Evolutionary conservation across 2,888 invertebrate species (phyloP), one percentile per base, ranked within the genome.

Genomic region (Stenoptilia bipunctidactyla): DNA sequence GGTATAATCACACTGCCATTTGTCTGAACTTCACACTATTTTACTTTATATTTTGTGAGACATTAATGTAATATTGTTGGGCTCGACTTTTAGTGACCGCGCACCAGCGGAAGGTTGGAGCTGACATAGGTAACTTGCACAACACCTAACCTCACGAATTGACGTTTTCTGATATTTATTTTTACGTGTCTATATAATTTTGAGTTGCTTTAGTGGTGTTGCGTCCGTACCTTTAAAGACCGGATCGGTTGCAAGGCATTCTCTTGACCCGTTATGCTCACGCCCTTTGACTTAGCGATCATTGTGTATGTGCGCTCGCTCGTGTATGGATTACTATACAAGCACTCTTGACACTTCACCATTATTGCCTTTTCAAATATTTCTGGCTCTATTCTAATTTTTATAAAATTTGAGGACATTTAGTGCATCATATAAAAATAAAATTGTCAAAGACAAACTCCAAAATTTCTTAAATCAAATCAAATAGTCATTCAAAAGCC

Each of bases 91-190:
- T 85, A 88, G 88, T 88, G 88, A 86, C 88, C 82, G 87, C 88
- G 74, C 88, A 88, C 84, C 87, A 88, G 84, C 87, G 88, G 88
- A 88, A 88, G 86, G 86, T 88, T 82, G 88, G 88, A 86, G 83
- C 80, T 77, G 88, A 88, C 75, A 86, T 88, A 88, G 88, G 88
- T 88, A 88, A 88, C 87, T 82, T 83, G 83, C 82, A 84, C 82
- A 58, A 77, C 75, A 80, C 82, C 76, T 80, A 80, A 80, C 79
- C 77, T 76, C 82, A 80, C 76, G 77, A 73, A 70, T 79, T 73
- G 75, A 75, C 74, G 74, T 77, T 75, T 80, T 82, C 69, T 75
- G 71, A 76, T 69, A 72, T 73, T 77, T 76, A 67, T 75, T 76
- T 79, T 82, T 69, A 20, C 76, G 73, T 79, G 79, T 82, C 77